Evolutionary conservation across 2,113 vertebrate genomes (phyloP).

Genomic region (Myotis yumanensis): DNA sequence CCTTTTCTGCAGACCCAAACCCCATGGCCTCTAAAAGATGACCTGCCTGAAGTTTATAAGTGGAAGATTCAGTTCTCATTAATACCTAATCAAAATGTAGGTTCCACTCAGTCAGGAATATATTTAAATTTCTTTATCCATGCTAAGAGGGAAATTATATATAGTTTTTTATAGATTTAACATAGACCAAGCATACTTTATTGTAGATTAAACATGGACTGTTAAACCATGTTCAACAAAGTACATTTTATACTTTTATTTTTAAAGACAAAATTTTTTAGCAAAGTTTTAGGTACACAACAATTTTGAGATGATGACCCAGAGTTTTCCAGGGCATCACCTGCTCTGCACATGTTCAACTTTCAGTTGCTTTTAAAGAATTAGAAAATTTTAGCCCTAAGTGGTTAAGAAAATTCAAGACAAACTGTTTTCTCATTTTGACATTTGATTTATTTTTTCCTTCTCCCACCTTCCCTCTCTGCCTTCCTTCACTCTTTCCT

Average conservation of each 20-base stretch:
- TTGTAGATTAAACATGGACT: background rate
- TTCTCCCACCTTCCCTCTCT: background rate
- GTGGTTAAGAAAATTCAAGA: background rate
- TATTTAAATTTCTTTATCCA: background rate
- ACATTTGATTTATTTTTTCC: background rate
- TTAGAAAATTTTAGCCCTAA: background rate
- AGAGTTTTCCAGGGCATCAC: background rate
- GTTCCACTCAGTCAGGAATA: background rate
- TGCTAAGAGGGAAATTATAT: background rate
- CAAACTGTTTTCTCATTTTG: background rate
- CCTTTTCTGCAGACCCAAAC: background rate
- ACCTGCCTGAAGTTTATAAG: background rate
- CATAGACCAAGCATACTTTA: background rate
- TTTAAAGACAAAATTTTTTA: background rate
- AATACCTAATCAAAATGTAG: background rate
- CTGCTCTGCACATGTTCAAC: background rate
- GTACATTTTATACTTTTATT: background rate
- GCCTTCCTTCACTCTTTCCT: background rate
- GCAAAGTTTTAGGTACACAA: background rate
- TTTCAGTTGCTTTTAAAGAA: background rate
- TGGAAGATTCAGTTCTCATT: background rate
- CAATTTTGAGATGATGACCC: background rate
- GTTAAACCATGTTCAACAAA: background rate
- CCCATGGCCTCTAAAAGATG: background rate
- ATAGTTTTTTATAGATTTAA: background rate